Evolutionary conservation across 2,888 invertebrate genomes (phyloP).

Genomic region (Oasisia sp.): DNA sequence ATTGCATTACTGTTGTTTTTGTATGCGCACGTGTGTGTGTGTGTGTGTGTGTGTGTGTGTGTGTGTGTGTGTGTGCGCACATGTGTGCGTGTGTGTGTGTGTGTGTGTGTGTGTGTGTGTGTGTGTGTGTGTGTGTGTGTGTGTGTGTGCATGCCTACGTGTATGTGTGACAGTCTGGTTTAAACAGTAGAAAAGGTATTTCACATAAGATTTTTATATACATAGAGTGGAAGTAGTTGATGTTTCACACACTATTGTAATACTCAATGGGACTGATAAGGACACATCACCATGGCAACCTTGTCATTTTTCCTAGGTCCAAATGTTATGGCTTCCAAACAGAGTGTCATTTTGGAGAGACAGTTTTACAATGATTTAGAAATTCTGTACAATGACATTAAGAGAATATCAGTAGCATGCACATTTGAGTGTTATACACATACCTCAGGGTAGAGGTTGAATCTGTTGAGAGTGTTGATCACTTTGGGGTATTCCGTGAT

Average conservation of each 20-base stretch:
- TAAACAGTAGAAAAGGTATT: too few species aligned
- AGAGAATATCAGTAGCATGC: background rate
- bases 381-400: background rate
- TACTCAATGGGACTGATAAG: background rate
- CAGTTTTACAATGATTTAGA: background rate
- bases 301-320: background rate
- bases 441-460: constrained; percentile 88
- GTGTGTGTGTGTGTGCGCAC: too few species aligned
- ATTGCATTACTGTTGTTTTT: too few species aligned
- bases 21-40: too few species aligned
- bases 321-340: background rate
- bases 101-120: too few species aligned
- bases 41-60: too few species aligned
- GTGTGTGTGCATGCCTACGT: too few species aligned
- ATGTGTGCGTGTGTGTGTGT: too few species aligned
- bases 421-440: constrained; percentile 28
- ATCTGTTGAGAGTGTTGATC: constrained; percentile 83
- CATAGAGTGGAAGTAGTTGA: background rate
- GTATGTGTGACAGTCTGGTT: background rate
- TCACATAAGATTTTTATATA: background rate
- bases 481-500: constrained; percentile 83
- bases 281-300: background rate
- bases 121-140: too few species aligned
- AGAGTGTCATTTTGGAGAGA: background rate
- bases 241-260: too few species aligned